Evolutionary conservation across 2,113 vertebrate genomes (phyloP).

Genomic region (Equus quagga): DNA sequence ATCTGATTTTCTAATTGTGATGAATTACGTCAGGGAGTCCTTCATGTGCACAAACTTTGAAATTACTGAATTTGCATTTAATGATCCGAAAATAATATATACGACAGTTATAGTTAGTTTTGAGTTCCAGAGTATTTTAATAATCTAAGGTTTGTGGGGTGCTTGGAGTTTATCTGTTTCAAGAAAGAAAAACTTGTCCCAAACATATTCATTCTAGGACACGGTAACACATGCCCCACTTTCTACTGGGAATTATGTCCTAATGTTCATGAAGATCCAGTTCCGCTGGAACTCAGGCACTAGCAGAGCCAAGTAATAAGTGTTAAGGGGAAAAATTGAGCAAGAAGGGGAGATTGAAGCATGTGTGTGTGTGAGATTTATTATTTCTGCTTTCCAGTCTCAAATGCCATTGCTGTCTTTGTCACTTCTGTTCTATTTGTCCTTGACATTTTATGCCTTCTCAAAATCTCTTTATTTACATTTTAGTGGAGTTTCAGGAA

Average conservation of each 20-base stretch:
- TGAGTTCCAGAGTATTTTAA: not conserved
- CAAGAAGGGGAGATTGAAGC: not conserved
- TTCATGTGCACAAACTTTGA: not conserved
- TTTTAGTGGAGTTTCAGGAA: constrained; percentile 25
- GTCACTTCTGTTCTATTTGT: constrained; percentile 31
- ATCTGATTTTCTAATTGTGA: not conserved
- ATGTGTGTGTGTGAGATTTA: not conserved
- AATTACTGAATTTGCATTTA: not conserved
- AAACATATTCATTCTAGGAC: not conserved
- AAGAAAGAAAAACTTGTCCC: not conserved
- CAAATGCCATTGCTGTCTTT: constrained; percentile 62
- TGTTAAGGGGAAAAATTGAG: not conserved
- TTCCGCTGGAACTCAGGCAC: not conserved
- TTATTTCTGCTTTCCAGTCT: constrained; percentile 35
- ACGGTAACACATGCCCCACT: not conserved
- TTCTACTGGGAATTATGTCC: not conserved
- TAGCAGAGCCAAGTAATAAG: not conserved
- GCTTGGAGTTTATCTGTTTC: not conserved
- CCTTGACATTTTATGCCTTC: constrained; percentile 70
- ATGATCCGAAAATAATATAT: not conserved
- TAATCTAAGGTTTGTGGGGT: not conserved
- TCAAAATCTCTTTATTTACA: constrained; percentile 56
- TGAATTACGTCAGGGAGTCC: not conserved
- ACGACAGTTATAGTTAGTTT: not conserved
- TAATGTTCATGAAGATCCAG: not conserved